Base-by-base conservation (phyloP, 2,797 vertebrate genomes). In the Momotus momota region DNA sequence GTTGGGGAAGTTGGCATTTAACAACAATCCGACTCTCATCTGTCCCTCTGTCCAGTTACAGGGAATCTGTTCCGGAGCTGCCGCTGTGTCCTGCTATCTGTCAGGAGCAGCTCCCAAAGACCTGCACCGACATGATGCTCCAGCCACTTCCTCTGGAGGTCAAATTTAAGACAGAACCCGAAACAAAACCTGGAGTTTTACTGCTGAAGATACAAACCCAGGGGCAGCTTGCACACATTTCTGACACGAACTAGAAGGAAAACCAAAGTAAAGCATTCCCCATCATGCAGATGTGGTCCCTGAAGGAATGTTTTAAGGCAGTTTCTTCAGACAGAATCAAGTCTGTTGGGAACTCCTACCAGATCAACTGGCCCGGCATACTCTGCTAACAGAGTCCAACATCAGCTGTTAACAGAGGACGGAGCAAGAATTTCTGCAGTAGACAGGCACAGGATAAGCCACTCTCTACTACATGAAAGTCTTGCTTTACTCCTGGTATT, bases 401-500 rank as follows among this genome's bases (percentile, higher is more conserved):
- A 51, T 5, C 57, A 75, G 45, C 3, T 29, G 18, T 25, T 25
- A 58, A 62, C 33, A 75, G 60, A 41, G 29, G 38, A 65, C 0
- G 5, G 29, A 69, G 73, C 31, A 57, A 69, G 58, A 27, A 72
- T 27, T 84, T 31, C 70, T 72, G 58, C 75, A 79, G 74, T 1
- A 90, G 38, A 29, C n/a, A 41, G 66, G 51, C 20, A 38, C 6
- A 26, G 60, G 43, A 43, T 22, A 89, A 91, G 21, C 38, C 74
- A 69, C 81, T 4, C 78, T 38, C 55, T 66, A 33, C 69, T 40
- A 17, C 48, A 49, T 6, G 1, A 1, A 90, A 74, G 23, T 61
- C 82, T 27, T 57, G 46, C 46, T 93, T 85, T 88, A 64, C 72
- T 77, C 81, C 48, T 71, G 72, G 1, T 91, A 74, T 46, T 89